phyloP scores from a whole-genome alignment of 2,888 invertebrate species.

The Epinotia brunnichana region DNA sequence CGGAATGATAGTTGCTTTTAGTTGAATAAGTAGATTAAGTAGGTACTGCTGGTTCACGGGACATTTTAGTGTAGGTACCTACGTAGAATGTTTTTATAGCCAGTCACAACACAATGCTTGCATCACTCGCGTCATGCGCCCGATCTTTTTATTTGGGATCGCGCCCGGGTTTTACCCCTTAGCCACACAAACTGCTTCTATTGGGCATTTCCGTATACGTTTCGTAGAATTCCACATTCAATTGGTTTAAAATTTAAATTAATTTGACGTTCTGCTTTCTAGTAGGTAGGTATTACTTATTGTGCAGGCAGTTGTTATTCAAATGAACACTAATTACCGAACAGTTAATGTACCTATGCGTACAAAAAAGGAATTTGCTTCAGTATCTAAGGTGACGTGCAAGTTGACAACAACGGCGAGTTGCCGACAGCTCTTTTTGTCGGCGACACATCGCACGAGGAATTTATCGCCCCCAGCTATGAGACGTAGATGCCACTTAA shows the following conservation, averaged over 20 bases:
- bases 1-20: background rate
- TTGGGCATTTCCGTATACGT: background rate
- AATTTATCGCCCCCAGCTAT: constrained; percentile 36
- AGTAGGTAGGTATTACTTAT: background rate
- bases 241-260: constrained; percentile 10
- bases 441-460: constrained; percentile 23
- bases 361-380: constrained; percentile 27
- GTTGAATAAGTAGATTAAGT: background rate
- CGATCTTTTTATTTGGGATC: constrained; percentile 14
- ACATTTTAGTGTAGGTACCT: background rate
- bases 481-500: constrained; percentile 49
- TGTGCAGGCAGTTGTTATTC: background rate
- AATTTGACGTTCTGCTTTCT: background rate
- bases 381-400: constrained; percentile 7
- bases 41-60: too few species aligned
- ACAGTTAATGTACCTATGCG: constrained; percentile 1
- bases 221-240: constrained; percentile 7
- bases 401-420: background rate
- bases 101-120: background rate
- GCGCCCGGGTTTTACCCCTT: constrained; percentile 25
- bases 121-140: background rate
- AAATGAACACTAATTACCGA: background rate
- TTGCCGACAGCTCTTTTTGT: constrained; percentile 32
- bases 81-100: background rate
- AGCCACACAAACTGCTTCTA: constrained; percentile 1